Percentiles rank a stretch among this genome's conserved stretches.
phyloP scores from a whole-genome alignment of 2,113 vertebrate genomes.

The Zapornia atra region DNA sequence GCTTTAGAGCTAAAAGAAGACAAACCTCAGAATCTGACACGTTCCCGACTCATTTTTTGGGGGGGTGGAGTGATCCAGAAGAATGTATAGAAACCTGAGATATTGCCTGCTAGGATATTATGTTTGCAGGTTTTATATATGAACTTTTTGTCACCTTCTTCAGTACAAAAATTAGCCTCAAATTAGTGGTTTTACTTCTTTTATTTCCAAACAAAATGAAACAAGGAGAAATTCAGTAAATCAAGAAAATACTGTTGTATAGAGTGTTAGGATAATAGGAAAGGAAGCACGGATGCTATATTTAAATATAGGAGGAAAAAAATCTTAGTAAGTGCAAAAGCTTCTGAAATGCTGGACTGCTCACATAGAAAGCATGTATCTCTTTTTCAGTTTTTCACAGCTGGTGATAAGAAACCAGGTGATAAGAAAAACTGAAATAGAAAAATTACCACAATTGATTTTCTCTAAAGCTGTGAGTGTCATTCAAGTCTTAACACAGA shows the following conservation, averaged over 20 bases:
- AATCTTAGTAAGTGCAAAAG: not conserved
- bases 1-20: not conserved
- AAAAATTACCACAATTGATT: not conserved
- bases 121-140: not conserved
- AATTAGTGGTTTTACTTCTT: not conserved
- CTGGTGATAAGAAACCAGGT: not conserved
- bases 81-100: not conserved
- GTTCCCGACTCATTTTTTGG: not conserved
- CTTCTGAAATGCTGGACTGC: not conserved
- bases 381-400: not conserved
- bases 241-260: not conserved
- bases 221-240: not conserved
- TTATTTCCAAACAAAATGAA: not conserved
- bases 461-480: not conserved
- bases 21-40: not conserved
- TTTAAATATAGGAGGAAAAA: not conserved
- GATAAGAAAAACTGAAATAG: not conserved
- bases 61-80: not conserved
- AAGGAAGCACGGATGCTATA: not conserved
- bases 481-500: not conserved
- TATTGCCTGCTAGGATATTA: not conserved
- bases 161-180: not conserved
- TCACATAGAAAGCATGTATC: not conserved
- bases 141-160: not conserved
- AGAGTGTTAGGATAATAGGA: not conserved